Evolutionary conservation across 2,797 vertebrate species (phyloP).

Genomic region (Pangasius sanitwongsei): DNA sequence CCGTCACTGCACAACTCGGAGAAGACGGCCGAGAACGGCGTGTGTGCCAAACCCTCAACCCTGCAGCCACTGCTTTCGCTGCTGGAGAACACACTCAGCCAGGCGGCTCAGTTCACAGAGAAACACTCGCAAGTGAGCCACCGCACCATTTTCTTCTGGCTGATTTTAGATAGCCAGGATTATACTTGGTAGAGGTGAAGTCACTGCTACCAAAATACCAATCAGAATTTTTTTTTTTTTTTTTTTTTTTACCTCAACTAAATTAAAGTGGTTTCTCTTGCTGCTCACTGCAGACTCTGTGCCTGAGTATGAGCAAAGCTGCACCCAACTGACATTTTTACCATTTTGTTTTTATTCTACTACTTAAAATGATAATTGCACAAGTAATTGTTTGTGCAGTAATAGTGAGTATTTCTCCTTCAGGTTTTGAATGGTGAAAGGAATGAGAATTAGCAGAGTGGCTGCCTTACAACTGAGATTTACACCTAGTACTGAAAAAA

Average conservation of each 20-base stretch:
- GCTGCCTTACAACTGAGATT: neutral
- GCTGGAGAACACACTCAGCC: slow-evolving; percentile 81
- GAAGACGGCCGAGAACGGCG: slow-evolving; percentile 85
- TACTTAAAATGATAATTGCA: too few species aligned
- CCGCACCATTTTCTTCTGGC: neutral
- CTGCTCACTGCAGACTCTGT: neutral
- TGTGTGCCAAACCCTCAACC: slow-evolving; percentile 79
- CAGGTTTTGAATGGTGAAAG: neutral
- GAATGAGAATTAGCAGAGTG: neutral
- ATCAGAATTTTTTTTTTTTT: neutral
- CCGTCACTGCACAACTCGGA: slow-evolving; percentile 84
- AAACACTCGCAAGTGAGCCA: slow-evolving; percentile 64
- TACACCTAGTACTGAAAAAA: neutral
- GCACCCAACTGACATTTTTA: neutral
- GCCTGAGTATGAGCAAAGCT: neutral
- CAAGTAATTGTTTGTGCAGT: neutral
- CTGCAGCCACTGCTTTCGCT: slow-evolving; percentile 81
- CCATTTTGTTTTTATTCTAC: neutral
- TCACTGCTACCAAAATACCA: neutral
- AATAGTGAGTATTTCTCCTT: neutral
- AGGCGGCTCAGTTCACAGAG: slow-evolving; percentile 80
- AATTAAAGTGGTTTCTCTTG: neutral
- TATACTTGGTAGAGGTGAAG: neutral
- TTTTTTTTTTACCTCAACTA: too few species aligned
- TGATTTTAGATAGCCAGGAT: neutral